Evolutionary conservation across 2,797 vertebrate genomes (phyloP).

Genomic region (Falco concolor): DNA sequence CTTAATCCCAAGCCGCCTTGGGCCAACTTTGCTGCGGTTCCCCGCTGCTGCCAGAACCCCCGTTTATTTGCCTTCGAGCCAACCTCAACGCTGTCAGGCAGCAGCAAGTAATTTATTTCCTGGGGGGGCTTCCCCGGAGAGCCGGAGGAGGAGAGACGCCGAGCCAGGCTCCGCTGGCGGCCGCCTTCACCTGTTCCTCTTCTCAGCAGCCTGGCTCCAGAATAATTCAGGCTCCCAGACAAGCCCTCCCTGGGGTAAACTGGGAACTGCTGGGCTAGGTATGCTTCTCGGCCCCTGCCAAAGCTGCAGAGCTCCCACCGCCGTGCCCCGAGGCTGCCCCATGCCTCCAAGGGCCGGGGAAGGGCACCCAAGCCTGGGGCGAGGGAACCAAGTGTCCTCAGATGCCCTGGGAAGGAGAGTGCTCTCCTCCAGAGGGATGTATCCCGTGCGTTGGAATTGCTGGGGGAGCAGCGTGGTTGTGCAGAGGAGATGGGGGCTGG

Average conservation of each 20-base stretch:
- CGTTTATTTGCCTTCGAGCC: background rate
- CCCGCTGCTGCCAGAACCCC: background rate
- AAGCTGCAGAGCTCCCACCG: background rate
- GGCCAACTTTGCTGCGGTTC: background rate
- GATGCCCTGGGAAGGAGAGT: background rate
- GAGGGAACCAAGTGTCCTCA: background rate
- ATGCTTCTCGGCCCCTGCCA: fast-evolving
- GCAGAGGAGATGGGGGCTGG: fast-evolving
- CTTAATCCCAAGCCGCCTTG: background rate
- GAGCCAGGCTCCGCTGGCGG: background rate
- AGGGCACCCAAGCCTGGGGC: background rate
- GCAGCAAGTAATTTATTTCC: slow-evolving; percentile 6
- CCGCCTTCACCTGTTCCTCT: slow-evolving; percentile 49
- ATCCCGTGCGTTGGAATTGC: fast-evolving
- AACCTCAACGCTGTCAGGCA: background rate
- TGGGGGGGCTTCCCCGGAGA: background rate
- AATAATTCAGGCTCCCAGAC: slow-evolving; percentile 5
- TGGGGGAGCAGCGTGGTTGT: fast-evolving
- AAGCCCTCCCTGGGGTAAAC: background rate
- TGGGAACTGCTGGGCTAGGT: background rate
- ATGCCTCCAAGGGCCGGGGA: fast-evolving
- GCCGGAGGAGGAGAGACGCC: background rate
- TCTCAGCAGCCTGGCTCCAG: slow-evolving; percentile 30
- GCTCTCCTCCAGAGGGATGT: background rate
- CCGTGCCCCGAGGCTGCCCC: fast-evolving